Base-by-base conservation (phyloP, 2,888 invertebrate genomes). In the Nomada lathburiana region DNA sequence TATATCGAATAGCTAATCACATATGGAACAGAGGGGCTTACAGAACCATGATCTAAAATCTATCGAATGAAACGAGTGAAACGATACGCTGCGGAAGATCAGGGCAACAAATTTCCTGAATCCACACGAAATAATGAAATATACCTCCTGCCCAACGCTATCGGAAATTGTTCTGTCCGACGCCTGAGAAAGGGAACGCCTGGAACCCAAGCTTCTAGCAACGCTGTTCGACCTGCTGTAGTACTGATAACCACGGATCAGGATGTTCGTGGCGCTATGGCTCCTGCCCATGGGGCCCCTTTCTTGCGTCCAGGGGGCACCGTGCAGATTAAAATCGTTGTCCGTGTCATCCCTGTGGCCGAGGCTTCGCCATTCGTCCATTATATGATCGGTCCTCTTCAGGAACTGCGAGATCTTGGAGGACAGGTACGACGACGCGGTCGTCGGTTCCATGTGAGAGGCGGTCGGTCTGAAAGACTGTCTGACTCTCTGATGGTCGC, bases 301-400 rank as follows among this genome's bases (percentile, higher is more conserved):
- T 29, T 87, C 86, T 9, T 86, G 80, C 3, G 47, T 10, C 67
- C 42, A 9, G 67, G 81, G 0, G 87, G 80, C 47, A 80, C 18
- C 2, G 83, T 50, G n/a, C 57, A 87, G 77, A 23, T 76, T 83
- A 57, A 92, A 77, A 4, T 92, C 91, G 47, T 92, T 91, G 13
- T 92, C 92, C 44, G 94, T 93, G 76, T 95, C 95, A 84, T 95
- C 95, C 86, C 94, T 95, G 73, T 96, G 96, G 0, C 97, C 97
- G 68, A 97, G 90, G 82, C 96, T 95, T 76, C 96, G 95, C 98
- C 98, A 98, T 91, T 98, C 97, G 90, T 98, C 97, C 96, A 97
- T 97, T 0, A 98, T 96, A 93, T 98, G 98, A 94, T 98, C 98
- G 3, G 98, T 98, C 83, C 97, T 95, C 90, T 96, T 96, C 50